A percentile compares a stretch with the other conserved stretches of the same genome.
Conservation (phyloP, 1,140 invertebrate genomes). For the Drosophila carrolli region DNA sequence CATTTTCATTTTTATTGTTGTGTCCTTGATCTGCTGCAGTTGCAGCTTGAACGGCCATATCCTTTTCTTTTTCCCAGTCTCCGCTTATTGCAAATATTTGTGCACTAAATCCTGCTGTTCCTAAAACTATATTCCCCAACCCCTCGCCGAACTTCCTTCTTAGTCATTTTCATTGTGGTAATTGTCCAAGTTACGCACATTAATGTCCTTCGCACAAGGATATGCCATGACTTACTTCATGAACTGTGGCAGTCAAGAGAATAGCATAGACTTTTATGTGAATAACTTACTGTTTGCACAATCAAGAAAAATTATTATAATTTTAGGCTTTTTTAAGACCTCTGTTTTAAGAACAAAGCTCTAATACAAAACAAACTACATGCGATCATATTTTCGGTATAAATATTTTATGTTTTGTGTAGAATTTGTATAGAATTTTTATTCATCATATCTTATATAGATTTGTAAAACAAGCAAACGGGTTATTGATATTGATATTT, state of each 20-base stretch:
- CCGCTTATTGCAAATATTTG: slow-evolving; percentile 43
- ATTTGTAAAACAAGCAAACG: no score
- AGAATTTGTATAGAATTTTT: no score
- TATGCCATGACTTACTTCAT: not conserved
- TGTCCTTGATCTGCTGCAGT: not conserved
- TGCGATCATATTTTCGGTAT: no score
- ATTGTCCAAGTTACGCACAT: slow-evolving; percentile 75
- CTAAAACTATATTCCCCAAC: slow-evolving; percentile 8
- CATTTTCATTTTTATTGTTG: slow-evolving; percentile 13
- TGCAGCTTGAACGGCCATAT: not conserved
- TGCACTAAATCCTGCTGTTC: slow-evolving; percentile 31
- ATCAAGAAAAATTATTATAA: no score
- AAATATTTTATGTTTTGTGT: no score
- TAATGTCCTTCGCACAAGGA: slow-evolving; percentile 53
- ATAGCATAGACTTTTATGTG: not conserved
- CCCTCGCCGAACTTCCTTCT: slow-evolving; percentile 2
- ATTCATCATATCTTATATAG: no score
- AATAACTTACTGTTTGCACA: no score
- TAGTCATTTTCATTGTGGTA: slow-evolving; percentile 56
- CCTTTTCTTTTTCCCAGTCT: slow-evolving; percentile 2
- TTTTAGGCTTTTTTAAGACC: no score
- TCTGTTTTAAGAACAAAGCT: no score
- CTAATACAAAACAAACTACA: no score
- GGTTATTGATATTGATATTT: no score
- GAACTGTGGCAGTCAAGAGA: not conserved